Evolutionary conservation across 2,113 vertebrate species (phyloP).

Genomic region (Lasiurus cinereus): DNA sequence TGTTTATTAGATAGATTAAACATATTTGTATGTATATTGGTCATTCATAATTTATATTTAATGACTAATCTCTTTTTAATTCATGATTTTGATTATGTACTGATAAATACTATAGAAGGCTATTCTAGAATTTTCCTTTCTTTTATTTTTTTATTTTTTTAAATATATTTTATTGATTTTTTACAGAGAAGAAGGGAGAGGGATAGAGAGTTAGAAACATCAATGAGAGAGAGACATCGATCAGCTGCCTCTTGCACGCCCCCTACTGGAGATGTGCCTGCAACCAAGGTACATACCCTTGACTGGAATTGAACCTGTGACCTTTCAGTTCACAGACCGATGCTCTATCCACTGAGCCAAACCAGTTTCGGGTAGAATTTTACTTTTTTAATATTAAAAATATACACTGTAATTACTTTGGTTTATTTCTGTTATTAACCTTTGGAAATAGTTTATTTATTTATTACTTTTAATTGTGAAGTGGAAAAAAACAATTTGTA

Average conservation of each 20-base stretch:
- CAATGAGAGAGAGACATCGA: no score
- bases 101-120: neutral
- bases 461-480: constrained; percentile 14
- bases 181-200: no score
- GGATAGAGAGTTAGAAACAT: no score
- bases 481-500: neutral
- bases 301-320: no score
- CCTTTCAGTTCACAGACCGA: no score
- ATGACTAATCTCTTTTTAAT: neutral
- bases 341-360: no score
- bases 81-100: neutral
- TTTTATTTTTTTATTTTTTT: no score
- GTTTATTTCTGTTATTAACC: neutral
- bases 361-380: neutral
- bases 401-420: neutral
- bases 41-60: neutral
- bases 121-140: neutral
- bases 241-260: no score
- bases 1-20: neutral
- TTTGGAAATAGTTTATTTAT: neutral
- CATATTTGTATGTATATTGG: neutral
- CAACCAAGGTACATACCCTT: no score
- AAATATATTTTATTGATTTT: no score
- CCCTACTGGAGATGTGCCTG: no score
- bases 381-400: constrained; percentile 22